Conservation (phyloP, 2,113 vertebrate species). For the Conger conger region DNA sequence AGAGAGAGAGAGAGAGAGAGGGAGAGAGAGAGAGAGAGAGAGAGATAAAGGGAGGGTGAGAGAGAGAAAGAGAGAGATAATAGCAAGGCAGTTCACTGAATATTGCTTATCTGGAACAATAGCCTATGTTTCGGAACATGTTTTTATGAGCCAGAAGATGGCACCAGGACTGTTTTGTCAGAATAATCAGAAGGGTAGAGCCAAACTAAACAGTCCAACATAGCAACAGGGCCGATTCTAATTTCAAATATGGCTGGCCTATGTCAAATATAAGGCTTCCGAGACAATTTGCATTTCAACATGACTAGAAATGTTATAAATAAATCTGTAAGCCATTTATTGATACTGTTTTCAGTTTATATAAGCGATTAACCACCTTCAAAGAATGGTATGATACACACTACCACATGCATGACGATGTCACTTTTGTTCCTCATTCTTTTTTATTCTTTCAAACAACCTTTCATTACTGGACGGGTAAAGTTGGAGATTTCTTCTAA, state of each 20-base stretch:
- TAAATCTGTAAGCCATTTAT: background rate
- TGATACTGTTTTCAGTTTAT: background rate
- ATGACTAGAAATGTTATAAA: background rate
- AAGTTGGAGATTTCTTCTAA: background rate
- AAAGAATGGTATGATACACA: background rate
- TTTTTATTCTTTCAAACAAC: background rate
- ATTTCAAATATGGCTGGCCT: constrained; percentile 88
- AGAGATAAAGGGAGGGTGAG: no score
- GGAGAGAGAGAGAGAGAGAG: no score
- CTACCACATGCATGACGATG: background rate
- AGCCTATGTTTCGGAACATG: constrained; percentile 54
- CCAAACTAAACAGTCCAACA: constrained; percentile 92
- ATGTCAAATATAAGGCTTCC: constrained; percentile 81
- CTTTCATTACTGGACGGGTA: background rate
- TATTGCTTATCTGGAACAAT: constrained; percentile 59
- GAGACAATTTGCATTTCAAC: constrained; percentile 56
- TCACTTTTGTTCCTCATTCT: background rate
- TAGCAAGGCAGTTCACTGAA: constrained; percentile 46
- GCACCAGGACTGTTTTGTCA: constrained; percentile 93
- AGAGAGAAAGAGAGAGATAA: constrained; percentile 58
- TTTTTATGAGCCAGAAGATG: constrained; percentile 86
- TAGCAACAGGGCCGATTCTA: constrained; percentile 86
- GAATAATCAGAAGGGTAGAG: constrained; percentile 91
- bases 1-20: constrained; percentile 9
- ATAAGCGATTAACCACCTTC: background rate